A percentile compares a stretch with the other conserved stretches of the same genome.
Conservation (phyloP, 2,888 invertebrate genomes). For the Folsomia manolachei region DNA sequence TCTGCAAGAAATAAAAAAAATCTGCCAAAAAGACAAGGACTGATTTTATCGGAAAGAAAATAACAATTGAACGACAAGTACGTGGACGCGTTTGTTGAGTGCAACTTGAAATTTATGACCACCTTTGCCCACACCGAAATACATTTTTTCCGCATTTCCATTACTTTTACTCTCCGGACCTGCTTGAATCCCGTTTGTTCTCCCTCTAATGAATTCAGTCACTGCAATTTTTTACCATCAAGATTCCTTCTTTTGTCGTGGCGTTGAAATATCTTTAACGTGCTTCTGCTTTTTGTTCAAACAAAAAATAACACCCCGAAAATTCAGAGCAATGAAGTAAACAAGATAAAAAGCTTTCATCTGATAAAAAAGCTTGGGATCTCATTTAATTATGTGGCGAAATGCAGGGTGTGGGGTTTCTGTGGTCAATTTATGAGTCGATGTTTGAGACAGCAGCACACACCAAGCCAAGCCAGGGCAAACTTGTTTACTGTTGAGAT, state of each 20-base stretch:
- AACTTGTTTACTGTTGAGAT: not conserved
- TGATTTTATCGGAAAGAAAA: no score
- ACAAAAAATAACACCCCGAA: not conserved
- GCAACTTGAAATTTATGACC: slow-evolving; percentile 25
- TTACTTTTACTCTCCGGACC: slow-evolving; percentile 6
- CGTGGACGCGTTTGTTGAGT: no score
- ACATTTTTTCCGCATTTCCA: slow-evolving; percentile 23
- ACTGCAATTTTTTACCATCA: not conserved
- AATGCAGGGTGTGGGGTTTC: not conserved
- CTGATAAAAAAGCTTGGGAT: slow-evolving; percentile 6
- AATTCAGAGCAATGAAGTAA: not conserved
- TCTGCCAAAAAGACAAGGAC: no score
- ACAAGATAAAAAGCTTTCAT: slow-evolving; percentile 9
- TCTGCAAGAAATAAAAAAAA: no score
- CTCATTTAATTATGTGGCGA: not conserved
- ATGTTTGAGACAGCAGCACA: slow-evolving; percentile 7
- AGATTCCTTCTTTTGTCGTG: not conserved
- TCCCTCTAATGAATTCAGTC: not conserved
- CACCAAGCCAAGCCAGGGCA: not conserved
- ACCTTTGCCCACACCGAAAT: slow-evolving; percentile 40
- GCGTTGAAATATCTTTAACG: not conserved
- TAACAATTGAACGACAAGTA: no score
- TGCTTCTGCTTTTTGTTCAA: not conserved
- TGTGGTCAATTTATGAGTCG: slow-evolving; percentile 20
- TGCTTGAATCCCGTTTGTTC: not conserved